Evolutionary conservation across 2,888 invertebrate species (phyloP).

Genomic region (Plusia festucae): DNA sequence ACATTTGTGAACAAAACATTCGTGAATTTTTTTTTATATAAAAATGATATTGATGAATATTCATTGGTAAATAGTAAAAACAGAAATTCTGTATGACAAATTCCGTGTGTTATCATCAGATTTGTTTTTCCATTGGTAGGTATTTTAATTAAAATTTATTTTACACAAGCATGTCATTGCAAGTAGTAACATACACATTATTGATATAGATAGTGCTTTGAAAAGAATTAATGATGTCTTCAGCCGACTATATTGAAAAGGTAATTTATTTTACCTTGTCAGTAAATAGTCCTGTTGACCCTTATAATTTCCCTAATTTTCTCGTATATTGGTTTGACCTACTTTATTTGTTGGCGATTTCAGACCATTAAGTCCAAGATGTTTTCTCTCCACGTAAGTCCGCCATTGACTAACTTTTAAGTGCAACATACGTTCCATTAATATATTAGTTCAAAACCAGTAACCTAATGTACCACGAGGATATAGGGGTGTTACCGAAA

Average conservation of each 20-base stretch:
- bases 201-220: not conserved
- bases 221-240: not conserved
- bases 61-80: no score
- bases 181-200: no score
- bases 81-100: no score
- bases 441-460: not conserved
- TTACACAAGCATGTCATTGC: no score
- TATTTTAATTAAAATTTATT: no score
- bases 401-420: conserved; percentile 1
- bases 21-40: not conserved
- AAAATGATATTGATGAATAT: no score
- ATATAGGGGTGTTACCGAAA: no score
- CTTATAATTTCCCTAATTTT: conserved; percentile 1
- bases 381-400: not conserved
- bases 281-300: not conserved
- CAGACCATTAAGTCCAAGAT: conserved; percentile 4
- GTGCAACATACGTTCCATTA: not conserved
- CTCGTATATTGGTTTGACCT: conserved; percentile 4
- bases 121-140: no score
- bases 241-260: not conserved
- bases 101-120: no score
- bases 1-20: no score
- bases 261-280: not conserved
- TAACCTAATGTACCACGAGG: not conserved
- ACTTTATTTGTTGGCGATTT: conserved; percentile 2